phyloP scores from a whole-genome alignment of 2,888 invertebrate species.

The Leptarthrus brevirostris region DNA sequence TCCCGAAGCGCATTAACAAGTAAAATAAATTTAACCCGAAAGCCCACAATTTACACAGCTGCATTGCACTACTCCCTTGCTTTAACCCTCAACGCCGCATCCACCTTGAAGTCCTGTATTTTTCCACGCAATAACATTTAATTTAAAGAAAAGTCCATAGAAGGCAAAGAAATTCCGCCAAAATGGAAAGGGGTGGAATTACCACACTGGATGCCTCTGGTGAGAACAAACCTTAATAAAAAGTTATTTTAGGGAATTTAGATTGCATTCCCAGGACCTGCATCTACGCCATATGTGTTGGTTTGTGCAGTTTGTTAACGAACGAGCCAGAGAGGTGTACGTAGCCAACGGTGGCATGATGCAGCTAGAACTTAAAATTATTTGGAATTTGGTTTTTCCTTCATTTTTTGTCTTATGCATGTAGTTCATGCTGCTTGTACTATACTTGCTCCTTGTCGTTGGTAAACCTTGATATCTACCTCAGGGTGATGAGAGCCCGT shows the following conservation, averaged over 20 bases:
- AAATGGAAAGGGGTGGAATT: constrained; percentile 26
- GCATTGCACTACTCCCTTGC: constrained; percentile 47
- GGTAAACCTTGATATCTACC: constrained; percentile 29
- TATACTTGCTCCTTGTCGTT: constrained; percentile 26
- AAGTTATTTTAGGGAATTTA: constrained; percentile 51
- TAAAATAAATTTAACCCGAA: constrained; percentile 51
- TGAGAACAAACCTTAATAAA: constrained; percentile 52
- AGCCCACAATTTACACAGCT: constrained; percentile 52
- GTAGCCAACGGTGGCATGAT: neutral
- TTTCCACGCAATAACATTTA: constrained; percentile 52
- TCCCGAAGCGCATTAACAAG: constrained; percentile 50
- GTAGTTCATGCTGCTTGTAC: constrained; percentile 2
- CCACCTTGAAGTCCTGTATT: constrained; percentile 49
- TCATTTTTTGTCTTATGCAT: constrained; percentile 17
- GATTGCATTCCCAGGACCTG: constrained; percentile 47
- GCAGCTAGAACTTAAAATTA: constrained; percentile 41
- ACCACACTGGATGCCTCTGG: constrained; percentile 37
- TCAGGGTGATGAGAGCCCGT: constrained; percentile 31
- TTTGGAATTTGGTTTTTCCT: constrained; percentile 34
- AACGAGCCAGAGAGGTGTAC: constrained; percentile 13
- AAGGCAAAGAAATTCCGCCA: neutral
- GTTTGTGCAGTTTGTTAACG: constrained; percentile 30
- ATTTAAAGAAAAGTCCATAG: constrained; percentile 47
- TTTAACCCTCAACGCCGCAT: constrained; percentile 34
- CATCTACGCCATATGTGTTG: constrained; percentile 13